A percentile compares a stretch with the other conserved stretches of the same genome.
These are phyloP conservation scores for Nymphalis c-album DNA, from an alignment of 2,888 invertebrate genomes.

Conservation along the genomic window DNA sequence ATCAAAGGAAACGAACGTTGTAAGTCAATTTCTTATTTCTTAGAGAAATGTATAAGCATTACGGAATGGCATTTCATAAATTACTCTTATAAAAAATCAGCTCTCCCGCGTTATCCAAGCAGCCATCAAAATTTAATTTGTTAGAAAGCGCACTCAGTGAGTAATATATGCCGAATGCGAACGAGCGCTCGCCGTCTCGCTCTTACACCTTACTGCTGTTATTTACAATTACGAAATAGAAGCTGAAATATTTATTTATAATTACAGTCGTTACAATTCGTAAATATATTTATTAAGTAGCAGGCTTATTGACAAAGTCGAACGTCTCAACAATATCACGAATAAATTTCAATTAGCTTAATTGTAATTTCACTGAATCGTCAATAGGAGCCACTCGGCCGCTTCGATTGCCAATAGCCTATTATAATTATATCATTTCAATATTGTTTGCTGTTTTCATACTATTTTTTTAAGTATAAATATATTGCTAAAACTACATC, in stretches of 20 bases:
- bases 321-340: too few species aligned
- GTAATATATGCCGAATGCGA: slow-evolving; percentile 67
- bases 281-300: too few species aligned
- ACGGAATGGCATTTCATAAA: slow-evolving; percentile 49
- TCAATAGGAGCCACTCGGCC: too few species aligned
- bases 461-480: too few species aligned
- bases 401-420: too few species aligned
- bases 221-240: slow-evolving; percentile 19
- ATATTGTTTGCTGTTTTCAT: too few species aligned
- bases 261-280: background rate
- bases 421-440: too few species aligned
- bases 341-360: too few species aligned
- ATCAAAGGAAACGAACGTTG: slow-evolving; percentile 24
- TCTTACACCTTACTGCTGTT: slow-evolving; percentile 18
- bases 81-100: slow-evolving; percentile 57
- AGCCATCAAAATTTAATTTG: slow-evolving; percentile 76
- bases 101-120: slow-evolving; percentile 59
- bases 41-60: slow-evolving; percentile 37
- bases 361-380: too few species aligned
- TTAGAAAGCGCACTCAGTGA: slow-evolving; percentile 69
- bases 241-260: slow-evolving; percentile 12
- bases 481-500: too few species aligned
- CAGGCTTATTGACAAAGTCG: too few species aligned
- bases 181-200: slow-evolving; percentile 35
- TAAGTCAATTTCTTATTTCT: slow-evolving; percentile 37